Evolutionary conservation across 1,140 invertebrate species (phyloP), one percentile per base, ranked within the genome.

Genomic region (Neomicropteryx cornuta): DNA sequence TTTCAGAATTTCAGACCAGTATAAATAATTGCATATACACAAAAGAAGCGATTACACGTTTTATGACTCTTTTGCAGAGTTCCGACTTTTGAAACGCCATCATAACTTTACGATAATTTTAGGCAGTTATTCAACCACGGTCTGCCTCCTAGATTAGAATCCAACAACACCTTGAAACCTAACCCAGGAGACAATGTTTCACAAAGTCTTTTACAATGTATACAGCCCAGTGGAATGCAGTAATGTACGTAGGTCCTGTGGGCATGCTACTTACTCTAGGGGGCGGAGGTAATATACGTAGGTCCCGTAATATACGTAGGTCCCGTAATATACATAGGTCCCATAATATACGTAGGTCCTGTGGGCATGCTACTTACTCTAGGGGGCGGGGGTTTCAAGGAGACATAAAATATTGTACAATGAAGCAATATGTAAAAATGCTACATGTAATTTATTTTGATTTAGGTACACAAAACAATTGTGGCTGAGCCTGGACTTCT

Each of bases 401-500:
- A 32, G 5, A 32, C 14, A 6, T 32, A 5, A 8, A 32, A 5
- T 5, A 32, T 13, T 8, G 5, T 32, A 8, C 6, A 6, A 13
- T 8, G 14, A 6, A 6, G 13, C 11, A 35, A 16, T 22, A 20
- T 35, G 8, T 8, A 5, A 20, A 21, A 35, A 8, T 33, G 14
- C 14, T 20, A 8, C 11, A 22, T 18, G 17, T 10, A 14, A 10
- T 14, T 20, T 18, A n/a, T 24, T 6, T 11, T 29, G 11, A 24
- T 29, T 38, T 38, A 68, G 64, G 51, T 67, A 10, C 49, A 52
- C 33, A 62, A 62, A 47, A 55, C 55, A 27, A 48, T 66, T 2
- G 52, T 43, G 3, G 39, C 58, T 36, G 44, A 57, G 13, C 32
- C 44, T 14, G 51, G 52, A 27, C 30, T 67, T 18, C 44, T 63